Percentiles rank a stretch among this genome's conserved stretches.
Conservation (phyloP, 2,888 invertebrate species). For the Drosophila vallismaia region DNA sequence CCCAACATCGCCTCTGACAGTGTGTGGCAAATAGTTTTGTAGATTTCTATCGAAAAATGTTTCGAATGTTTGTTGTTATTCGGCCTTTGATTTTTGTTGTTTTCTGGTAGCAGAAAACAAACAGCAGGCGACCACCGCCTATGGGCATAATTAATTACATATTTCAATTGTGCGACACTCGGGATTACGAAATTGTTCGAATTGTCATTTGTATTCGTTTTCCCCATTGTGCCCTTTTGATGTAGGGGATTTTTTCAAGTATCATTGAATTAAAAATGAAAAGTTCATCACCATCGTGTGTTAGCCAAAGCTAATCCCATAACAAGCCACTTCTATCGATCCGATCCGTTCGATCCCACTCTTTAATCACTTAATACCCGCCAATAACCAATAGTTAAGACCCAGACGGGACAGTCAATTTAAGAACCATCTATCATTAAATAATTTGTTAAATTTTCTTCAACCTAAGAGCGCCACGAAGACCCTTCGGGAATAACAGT, state of each 20-base stretch:
- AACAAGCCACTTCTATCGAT: conserved; percentile 31
- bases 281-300: conserved; percentile 34
- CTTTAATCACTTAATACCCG: conserved; percentile 60
- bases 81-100: conserved; percentile 28
- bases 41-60: conserved; percentile 65
- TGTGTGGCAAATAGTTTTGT: conserved; percentile 78
- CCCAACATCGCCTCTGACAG: conserved; percentile 14
- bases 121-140: conserved; percentile 70
- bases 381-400: conserved; percentile 51
- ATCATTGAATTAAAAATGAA: conserved; percentile 25
- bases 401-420: conserved; percentile 66
- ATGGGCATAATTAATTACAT: conserved; percentile 53
- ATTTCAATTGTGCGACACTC: conserved; percentile 75
- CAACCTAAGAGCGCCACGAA: conserved; percentile 69
- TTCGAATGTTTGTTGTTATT: conserved; percentile 30
- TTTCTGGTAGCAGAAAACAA: conserved; percentile 68
- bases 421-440: conserved; percentile 77
- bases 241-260: conserved; percentile 10
- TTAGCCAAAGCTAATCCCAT: conserved; percentile 22
- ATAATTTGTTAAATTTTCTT: conserved; percentile 76
- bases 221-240: conserved; percentile 40
- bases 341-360: conserved; percentile 4
- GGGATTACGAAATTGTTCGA: conserved; percentile 68
- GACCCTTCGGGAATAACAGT: conserved; percentile 39
- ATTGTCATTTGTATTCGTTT: conserved; percentile 44